A percentile compares a stretch with the other conserved stretches of the same genome.
These are phyloP conservation scores for Galago senegalensis DNA, from an alignment of 2,797 vertebrate species.

Conservation along the genomic window DNA sequence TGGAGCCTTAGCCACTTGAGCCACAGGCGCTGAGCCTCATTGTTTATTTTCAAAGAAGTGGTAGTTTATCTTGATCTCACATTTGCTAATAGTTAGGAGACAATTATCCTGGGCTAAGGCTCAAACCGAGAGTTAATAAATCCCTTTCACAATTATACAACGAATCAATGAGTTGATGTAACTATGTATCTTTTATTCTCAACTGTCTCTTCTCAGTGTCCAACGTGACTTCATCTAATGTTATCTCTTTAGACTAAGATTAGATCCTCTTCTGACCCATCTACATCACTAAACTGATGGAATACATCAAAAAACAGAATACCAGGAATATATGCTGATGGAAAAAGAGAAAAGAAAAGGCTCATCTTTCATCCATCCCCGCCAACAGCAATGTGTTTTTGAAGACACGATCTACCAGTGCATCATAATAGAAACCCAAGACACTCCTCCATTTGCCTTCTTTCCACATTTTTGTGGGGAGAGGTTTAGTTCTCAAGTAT, in stretches of 20 bases:
- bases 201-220: background rate
- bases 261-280: background rate
- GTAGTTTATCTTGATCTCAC: background rate
- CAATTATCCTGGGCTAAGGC: background rate
- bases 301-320: background rate
- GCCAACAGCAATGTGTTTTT: background rate
- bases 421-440: conserved; percentile 2
- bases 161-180: background rate
- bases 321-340: background rate
- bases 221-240: conserved; percentile 30
- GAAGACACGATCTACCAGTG: background rate
- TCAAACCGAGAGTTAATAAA: background rate
- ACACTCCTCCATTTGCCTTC: background rate
- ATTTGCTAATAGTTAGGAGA: background rate
- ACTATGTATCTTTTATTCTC: background rate
- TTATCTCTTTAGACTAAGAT: background rate
- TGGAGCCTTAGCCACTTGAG: no score
- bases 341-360: background rate
- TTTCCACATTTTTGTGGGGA: background rate
- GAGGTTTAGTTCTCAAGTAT: background rate
- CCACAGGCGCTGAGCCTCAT: background rate
- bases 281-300: background rate
- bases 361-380: background rate
- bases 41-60: conserved; percentile 51
- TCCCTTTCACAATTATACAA: background rate